Base-by-base conservation (phyloP, 2,888 invertebrate genomes). In the Amiota minor region DNA sequence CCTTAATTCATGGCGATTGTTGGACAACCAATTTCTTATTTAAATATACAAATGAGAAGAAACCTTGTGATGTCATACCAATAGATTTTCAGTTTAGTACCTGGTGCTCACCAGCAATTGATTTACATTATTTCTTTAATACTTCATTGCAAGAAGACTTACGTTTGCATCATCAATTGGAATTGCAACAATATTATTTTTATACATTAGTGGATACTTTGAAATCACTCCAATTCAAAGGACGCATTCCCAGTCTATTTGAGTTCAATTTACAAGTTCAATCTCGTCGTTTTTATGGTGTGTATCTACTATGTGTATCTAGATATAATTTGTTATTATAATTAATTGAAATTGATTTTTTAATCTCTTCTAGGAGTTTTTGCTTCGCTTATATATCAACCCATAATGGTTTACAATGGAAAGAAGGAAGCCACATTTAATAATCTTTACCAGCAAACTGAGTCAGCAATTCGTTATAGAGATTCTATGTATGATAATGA, bases 21-120 rank as follows among this genome's bases (percentile, higher is more conserved):
- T 88, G 88, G 88, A 80, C 79, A 0, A 84, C 85, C 18, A 88
- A 88, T 56, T 74, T 84, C 0, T 86, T 88, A 87, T 87, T 84
- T 12, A 79, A 77, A 20, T 87, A 85, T 68, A 78, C 79, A 50
- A 72, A 74, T 20, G 72, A 78, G 35, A 50, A 70, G 10, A 46
- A 69, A 0, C 82, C 84, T 2, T 76, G 68, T 2, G 78, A 81
- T 46, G 83, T 81, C 20, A 72, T 88, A 20, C 75, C 86, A 9
- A 82, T 88, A 4, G 88, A 88, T 71, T 88, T 86, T 75, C 88
- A 88, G 71, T 87, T 83, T 73, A 83, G 83, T 62, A 78, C 76
- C n/a, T 81, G 81, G 80, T 80, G 80, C 12, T 83, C 87, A 0
- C 88, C 88, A 9, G 75, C 77, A 0, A 73, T 81, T n/a, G 88